Evolutionary conservation across 2,888 invertebrate species (phyloP).

Genomic region (Nineta flava): DNA sequence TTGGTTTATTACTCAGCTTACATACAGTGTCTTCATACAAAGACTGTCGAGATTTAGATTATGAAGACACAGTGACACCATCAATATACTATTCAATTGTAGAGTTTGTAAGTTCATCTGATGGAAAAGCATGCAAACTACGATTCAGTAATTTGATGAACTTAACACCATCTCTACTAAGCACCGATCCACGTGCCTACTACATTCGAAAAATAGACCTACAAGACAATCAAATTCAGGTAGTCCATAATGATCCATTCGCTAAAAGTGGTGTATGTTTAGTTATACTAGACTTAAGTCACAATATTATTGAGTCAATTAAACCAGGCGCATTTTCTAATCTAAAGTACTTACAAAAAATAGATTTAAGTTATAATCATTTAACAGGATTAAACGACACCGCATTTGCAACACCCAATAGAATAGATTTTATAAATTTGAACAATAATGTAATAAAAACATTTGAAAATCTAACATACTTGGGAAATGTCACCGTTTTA

Average conservation of each 20-base stretch:
- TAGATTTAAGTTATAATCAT: constrained; percentile 1
- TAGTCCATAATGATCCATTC: neutral
- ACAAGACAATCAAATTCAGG: neutral
- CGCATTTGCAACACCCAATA: neutral
- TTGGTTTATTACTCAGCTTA: too few species aligned
- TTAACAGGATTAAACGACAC: neutral
- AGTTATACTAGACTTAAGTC: neutral
- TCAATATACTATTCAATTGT: neutral
- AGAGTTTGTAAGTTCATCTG: neutral
- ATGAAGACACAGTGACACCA: neutral
- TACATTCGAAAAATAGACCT: constrained; percentile 1
- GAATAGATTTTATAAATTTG: neutral
- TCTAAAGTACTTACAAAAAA: neutral
- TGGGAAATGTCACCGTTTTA: neutral
- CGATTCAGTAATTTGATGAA: neutral
- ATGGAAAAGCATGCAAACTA: constrained; percentile 1
- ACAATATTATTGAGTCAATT: neutral
- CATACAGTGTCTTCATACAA: neutral
- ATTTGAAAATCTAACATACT: neutral
- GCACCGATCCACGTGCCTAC: neutral
- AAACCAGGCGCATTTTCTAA: neutral
- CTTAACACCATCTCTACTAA: neutral
- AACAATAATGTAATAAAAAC: neutral
- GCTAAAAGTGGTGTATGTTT: neutral
- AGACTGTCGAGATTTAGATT: neutral